Evolutionary conservation across 2,113 vertebrate genomes (phyloP).

Genomic region (Engraulis encrasicolus): DNA sequence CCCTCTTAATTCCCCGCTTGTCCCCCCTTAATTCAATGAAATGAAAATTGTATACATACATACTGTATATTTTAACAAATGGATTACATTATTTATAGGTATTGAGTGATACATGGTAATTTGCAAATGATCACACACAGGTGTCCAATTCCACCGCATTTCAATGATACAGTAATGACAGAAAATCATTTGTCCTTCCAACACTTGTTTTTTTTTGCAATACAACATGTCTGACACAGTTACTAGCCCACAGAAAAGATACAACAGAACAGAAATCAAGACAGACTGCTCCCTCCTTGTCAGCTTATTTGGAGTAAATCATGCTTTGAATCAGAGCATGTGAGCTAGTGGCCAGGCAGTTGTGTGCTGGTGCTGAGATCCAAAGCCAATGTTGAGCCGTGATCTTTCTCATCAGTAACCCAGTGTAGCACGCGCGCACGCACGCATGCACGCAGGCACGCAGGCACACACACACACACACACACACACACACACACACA

Average conservation of each 20-base stretch:
- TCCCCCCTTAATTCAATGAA: no score
- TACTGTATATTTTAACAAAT: no score
- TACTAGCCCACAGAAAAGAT: no score
- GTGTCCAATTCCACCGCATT: neutral
- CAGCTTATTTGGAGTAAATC: neutral
- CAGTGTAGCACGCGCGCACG: neutral
- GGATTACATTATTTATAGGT: no score
- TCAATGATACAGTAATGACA: no score
- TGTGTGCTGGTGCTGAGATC: neutral
- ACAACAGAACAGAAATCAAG: no score
- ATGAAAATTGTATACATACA: no score
- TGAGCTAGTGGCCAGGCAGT: neutral
- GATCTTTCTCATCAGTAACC: constrained; percentile 19
- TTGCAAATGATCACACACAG: neutral
- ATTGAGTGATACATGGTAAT: neutral
- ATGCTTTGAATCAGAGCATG: neutral
- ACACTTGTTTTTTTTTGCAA: no score
- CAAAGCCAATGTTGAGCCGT: neutral
- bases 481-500: neutral
- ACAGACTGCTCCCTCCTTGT: neutral
- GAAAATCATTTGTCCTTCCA: no score
- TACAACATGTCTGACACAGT: no score
- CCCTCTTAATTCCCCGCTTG: no score
- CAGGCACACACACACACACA: neutral
- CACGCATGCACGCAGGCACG: neutral